Percentiles rank a stretch among this genome's conserved stretches.
Evolutionary conservation across 2,113 vertebrate genomes (phyloP).

Genomic region (Meleagris gallopavo): DNA sequence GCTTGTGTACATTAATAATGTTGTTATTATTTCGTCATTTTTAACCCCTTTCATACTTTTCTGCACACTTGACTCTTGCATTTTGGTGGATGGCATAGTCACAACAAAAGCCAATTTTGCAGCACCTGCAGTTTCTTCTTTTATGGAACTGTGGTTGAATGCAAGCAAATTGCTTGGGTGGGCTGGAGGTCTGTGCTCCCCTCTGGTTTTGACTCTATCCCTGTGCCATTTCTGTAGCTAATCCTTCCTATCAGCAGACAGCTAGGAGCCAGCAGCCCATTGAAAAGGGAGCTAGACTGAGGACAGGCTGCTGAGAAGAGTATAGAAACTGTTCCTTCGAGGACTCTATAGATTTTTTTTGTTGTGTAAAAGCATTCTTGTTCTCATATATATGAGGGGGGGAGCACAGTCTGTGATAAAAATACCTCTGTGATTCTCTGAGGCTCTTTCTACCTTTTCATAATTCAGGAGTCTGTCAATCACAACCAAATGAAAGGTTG

Average conservation of each 20-base stretch:
- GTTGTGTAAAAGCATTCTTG: slow-evolving; percentile 42
- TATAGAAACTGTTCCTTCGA: slow-evolving; percentile 64
- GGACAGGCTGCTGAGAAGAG: slow-evolving; percentile 60
- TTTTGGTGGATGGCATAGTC: neutral
- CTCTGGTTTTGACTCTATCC: slow-evolving; percentile 3
- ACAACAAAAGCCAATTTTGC: neutral
- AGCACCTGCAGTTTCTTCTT: slow-evolving; percentile 13
- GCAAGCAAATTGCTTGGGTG: neutral
- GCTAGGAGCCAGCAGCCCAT: slow-evolving; percentile 68
- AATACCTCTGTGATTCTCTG: slow-evolving; percentile 49
- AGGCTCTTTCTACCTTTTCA: slow-evolving; percentile 58
- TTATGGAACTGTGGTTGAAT: neutral
- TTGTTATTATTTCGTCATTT: neutral
- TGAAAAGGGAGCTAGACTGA: slow-evolving; percentile 1
- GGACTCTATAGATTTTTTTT: slow-evolving; percentile 63
- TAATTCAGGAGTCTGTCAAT: slow-evolving; percentile 67
- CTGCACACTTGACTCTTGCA: neutral
- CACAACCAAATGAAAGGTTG: neutral
- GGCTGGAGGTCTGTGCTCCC: slow-evolving; percentile 18
- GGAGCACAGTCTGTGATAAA: neutral
- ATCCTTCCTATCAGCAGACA: slow-evolving; percentile 69
- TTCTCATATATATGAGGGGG: slow-evolving; percentile 11
- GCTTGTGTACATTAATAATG: neutral
- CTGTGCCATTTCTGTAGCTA: slow-evolving; percentile 47
- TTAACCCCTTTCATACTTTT: neutral